Percentiles rank a stretch among this genome's conserved stretches.
Evolutionary conservation across 2,113 vertebrate genomes (phyloP).

Genomic region (Formicarius rufipectus): DNA sequence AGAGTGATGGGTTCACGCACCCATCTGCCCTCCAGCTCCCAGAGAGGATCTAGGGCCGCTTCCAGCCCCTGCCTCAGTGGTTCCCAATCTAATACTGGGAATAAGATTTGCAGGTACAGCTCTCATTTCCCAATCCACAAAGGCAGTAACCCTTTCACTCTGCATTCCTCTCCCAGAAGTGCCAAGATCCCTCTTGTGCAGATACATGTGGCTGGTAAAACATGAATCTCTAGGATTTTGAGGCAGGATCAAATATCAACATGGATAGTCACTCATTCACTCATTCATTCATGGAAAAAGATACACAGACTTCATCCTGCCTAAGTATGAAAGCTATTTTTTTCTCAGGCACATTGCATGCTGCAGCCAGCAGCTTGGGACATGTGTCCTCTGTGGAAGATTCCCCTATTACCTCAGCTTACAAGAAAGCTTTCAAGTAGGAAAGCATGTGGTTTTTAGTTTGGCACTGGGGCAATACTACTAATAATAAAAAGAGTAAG

Average conservation of each 20-base stretch:
- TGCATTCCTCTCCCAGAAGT: neutral
- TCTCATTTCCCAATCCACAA: neutral
- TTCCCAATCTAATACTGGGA: neutral
- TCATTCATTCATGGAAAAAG: neutral
- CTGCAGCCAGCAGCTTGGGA: constrained; percentile 6
- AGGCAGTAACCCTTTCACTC: neutral
- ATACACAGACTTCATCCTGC: neutral
- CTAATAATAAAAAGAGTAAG: neutral
- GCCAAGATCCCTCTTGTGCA: neutral
- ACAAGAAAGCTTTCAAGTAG: constrained; percentile 25
- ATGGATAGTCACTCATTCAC: neutral
- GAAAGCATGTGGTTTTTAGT: constrained; percentile 14
- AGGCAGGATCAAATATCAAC: neutral
- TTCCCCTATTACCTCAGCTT: constrained; percentile 22
- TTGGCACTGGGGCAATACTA: neutral
- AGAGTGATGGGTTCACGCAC: neutral
- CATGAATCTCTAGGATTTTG: neutral
- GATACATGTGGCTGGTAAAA: neutral
- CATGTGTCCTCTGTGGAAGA: neutral
- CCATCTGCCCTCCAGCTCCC: neutral
- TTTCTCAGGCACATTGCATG: neutral
- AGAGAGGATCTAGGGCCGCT: neutral
- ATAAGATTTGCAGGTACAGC: neutral
- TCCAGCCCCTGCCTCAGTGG: neutral
- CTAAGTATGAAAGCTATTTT: neutral